Conservation (phyloP, 1,140 invertebrate species). For the Neuroterus valhalla region DNA sequence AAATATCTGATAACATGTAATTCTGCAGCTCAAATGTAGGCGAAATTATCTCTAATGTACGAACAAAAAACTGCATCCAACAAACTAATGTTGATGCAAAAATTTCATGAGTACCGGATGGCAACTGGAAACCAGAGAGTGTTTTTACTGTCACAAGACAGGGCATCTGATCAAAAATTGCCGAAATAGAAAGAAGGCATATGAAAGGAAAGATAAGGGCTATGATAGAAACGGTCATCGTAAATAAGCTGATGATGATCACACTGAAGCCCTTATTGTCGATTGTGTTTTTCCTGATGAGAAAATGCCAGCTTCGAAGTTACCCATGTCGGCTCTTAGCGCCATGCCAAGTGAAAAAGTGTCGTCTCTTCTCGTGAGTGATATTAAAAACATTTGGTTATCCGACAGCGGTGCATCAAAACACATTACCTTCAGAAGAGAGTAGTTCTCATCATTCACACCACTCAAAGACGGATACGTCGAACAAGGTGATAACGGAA, state of each 20-base stretch:
- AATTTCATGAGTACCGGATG: conserved; percentile 6
- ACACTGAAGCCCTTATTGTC: background rate
- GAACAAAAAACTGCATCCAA: no score
- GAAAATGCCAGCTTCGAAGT: no score
- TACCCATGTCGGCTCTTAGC: no score
- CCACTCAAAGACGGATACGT: no score
- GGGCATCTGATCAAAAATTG: conserved; percentile 39
- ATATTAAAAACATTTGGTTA: conserved; percentile 33
- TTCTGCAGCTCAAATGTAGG: background rate
- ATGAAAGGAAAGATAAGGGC: no score
- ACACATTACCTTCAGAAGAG: conserved; percentile 31
- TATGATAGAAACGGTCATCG: background rate
- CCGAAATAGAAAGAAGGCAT: no score
- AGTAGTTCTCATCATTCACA: background rate
- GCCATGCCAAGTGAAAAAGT: background rate
- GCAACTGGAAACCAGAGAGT: conserved; percentile 13
- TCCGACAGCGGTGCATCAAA: conserved; percentile 39
- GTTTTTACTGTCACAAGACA: conserved; percentile 39
- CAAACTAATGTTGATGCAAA: no score
- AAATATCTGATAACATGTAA: no score
- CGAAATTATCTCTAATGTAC: background rate
- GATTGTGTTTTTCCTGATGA: no score
- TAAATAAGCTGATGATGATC: background rate
- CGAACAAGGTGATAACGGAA: conserved; percentile 1
- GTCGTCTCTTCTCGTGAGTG: background rate